These are phyloP conservation scores for Pollicipes pollicipes DNA, from an alignment of 1,140 invertebrate species.

Conservation along the genomic window DNA sequence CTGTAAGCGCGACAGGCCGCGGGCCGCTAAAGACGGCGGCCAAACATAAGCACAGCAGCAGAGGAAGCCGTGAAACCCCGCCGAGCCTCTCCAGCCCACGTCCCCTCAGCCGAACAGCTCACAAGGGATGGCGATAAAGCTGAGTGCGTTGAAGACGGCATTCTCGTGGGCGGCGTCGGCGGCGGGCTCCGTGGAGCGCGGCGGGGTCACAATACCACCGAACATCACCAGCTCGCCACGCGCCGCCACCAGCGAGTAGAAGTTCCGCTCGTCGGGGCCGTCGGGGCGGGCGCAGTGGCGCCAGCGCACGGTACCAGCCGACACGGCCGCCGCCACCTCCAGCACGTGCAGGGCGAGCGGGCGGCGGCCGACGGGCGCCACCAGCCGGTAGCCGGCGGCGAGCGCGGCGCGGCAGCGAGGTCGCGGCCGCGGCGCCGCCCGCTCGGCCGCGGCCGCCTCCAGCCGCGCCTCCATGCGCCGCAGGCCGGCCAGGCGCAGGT, in stretches of 20 bases:
- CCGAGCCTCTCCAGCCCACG: too few species aligned
- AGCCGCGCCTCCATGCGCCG: not conserved
- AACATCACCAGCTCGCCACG: slow-evolving; percentile 85
- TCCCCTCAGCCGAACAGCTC: not conserved
- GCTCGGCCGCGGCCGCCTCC: not conserved
- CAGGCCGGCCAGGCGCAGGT: not conserved
- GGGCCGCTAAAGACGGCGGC: too few species aligned
- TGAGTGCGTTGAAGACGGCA: not conserved
- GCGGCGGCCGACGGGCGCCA: slow-evolving; percentile 9
- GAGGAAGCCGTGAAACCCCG: too few species aligned
- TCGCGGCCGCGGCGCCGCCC: too few species aligned
- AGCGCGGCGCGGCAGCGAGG: not conserved
- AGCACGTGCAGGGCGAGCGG: slow-evolving; percentile 39
- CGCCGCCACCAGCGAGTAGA: slow-evolving; percentile 73
- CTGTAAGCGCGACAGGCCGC: too few species aligned
- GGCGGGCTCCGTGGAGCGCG: not conserved
- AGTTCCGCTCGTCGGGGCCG: slow-evolving; percentile 33
- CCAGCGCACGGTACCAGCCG: slow-evolving; percentile 19
- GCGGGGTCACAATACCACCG: slow-evolving; percentile 47
- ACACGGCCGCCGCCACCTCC: slow-evolving; percentile 46
- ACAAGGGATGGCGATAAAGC: not conserved
- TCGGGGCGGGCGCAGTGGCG: slow-evolving; percentile 13
- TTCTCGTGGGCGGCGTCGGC: not conserved
- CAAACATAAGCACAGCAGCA: too few species aligned
- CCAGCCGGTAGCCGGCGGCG: slow-evolving; percentile 25